Base-by-base conservation (phyloP, 2,113 vertebrate species). In the Synchiropus splendidus region DNA sequence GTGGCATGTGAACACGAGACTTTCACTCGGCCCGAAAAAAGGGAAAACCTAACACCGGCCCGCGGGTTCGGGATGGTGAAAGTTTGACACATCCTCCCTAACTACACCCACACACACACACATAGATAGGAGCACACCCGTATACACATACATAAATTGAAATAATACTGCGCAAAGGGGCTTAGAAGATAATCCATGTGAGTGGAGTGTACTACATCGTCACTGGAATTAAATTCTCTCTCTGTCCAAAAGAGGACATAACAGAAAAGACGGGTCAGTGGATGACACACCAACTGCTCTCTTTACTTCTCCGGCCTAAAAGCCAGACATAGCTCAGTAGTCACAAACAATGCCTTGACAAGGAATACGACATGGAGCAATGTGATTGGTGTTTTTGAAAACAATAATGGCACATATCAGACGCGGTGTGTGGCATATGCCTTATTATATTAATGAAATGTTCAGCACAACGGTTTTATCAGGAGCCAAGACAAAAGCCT, bases 131-230 rank as follows among this genome's bases (percentile, higher is more conserved):
- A 6, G 10, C n/a, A 18, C 18, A 53, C 21, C 52, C 12, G 13
- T 27, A 27, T 41, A 57, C 53, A 58, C 43, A 61, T 45, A 65
- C 59, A 61, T 61, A 73, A 74, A 74, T 70, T 69, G 72, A 80
- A 69, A 79, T 75, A 80, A 81, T 82, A 64, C 64, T 64, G 56
- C 42, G 66, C 72, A 82, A 80, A 77, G 63, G 21, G 71, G 76
- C 74, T 83, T 83, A 81, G 43, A 37, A 70, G 75, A 86, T 83
- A 78, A 86, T 84, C 81, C 78, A 65, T 53, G 55, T 12, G 43
- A 74, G 65, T 68, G 52, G 46, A 80, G 63, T 67, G 64, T 62
- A 74, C 64, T 54, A 78, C 76, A 77, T 72, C 56, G 36, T 75
- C 71, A 75, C 58, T 76, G 62, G 64, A 75, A 70, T 79, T 80